Base-by-base conservation (phyloP, 2,113 vertebrate genomes). In the Edolisoma coerulescens region DNA sequence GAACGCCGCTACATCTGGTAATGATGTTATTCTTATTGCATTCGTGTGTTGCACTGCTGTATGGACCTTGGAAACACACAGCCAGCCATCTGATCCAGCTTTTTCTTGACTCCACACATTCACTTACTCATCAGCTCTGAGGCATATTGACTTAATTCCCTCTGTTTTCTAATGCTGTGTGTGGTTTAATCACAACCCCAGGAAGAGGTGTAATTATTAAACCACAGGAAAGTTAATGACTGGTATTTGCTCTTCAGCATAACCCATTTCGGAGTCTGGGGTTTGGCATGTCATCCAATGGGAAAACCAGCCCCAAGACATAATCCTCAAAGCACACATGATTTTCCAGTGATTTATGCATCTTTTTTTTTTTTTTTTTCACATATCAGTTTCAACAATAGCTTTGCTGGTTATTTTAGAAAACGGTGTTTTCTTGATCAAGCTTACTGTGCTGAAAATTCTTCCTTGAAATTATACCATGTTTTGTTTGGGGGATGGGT, bases 201-300 rank as follows among this genome's bases (percentile, higher is more conserved):
- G 97, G 96, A 98, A 97, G 95, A 97, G 83, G 91, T 93, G 83
- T 96, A 97, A 98, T 97, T 98, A 97, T 98, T 97, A 98, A 98
- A 96, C 96, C 97, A 96, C 97, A 96, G 97, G 95, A 96, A 98
- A 97, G 93, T 97, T 98, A 97, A 97, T 96, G 90, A 96, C 89
- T 97, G 94, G 76, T 96, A 89, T 97, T 98, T 96, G 94, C 93
- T 97, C 80, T 84, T 82, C 91, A 94, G 37, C 78, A 64, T 91
- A 96, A 95, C 83, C 95, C 92, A 90, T 97, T 97, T 97, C 54
- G 84, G 96, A 97, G 97, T 97, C 94, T 95, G 27, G 92, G 96
- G 87, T 96, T 97, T 98, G 97, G 97, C 89, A 69, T 93, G 74
- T 85, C 67, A 84, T 87, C 96, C 93, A 81, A 65, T 92, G 92